Evolutionary conservation across 2,888 invertebrate species (phyloP).

Genomic region (Oligia latruncula): DNA sequence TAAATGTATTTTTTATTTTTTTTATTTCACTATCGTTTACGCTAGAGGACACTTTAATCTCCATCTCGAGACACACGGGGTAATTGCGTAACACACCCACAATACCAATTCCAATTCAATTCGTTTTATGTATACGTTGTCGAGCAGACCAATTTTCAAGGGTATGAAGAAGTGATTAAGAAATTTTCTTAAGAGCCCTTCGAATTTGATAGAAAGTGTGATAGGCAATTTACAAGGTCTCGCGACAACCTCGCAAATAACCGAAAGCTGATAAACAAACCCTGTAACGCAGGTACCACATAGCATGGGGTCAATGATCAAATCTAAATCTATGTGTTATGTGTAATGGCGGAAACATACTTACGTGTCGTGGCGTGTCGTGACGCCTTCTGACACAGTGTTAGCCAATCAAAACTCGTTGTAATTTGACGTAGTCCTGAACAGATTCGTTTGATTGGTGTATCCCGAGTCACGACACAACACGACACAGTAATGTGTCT

Average conservation of each 20-base stretch:
- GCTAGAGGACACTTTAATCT: neutral
- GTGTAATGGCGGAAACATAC: too few relatives aligned
- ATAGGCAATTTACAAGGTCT: neutral
- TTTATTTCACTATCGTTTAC: neutral
- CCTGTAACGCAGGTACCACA: neutral
- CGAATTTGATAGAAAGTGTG: too few relatives aligned
- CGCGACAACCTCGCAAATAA: neutral
- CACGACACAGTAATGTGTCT: too few relatives aligned
- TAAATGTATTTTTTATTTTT: neutral
- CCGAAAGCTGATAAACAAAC: neutral
- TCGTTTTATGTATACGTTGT: neutral
- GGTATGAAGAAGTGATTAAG: too few relatives aligned
- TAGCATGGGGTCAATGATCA: neutral
- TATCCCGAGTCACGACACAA: too few relatives aligned
- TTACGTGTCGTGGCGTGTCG: too few relatives aligned
- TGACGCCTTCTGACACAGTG: too few relatives aligned
- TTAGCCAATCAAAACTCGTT: too few relatives aligned
- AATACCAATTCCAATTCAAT: too few relatives aligned
- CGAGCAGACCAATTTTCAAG: neutral
- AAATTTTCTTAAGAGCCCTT: too few relatives aligned
- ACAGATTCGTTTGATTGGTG: too few relatives aligned
- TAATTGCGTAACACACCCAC: neutral
- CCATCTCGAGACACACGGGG: neutral
- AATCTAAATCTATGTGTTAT: neutral
- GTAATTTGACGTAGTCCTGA: too few relatives aligned